Conservation (phyloP, 2,797 vertebrate genomes). For the Dromococcyx pavoninus region DNA sequence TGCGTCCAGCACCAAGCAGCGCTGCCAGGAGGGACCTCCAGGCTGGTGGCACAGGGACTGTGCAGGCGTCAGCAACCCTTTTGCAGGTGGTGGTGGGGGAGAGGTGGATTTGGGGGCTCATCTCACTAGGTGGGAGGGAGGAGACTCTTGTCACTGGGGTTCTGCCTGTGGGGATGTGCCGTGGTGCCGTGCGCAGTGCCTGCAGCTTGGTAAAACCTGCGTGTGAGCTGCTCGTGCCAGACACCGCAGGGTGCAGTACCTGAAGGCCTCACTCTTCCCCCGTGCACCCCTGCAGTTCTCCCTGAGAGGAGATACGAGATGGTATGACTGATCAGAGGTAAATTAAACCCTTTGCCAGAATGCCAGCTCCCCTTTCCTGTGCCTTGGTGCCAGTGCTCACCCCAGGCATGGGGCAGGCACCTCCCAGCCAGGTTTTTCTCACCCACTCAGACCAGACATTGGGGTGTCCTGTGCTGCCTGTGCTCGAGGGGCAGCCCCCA, state of each 20-base stretch:
- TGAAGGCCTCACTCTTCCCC: accelerated
- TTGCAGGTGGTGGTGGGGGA: neutral
- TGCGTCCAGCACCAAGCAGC: accelerated
- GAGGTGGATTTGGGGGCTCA: neutral
- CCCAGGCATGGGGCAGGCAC: neutral
- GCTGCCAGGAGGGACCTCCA: neutral
- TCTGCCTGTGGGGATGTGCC: neutral
- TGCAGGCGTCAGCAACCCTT: neutral
- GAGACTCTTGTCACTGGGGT: neutral
- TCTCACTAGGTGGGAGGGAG: neutral
- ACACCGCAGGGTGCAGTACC: neutral
- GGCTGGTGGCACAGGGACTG: accelerated
- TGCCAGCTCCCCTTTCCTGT: neutral
- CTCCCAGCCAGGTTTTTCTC: neutral
- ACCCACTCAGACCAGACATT: accelerated
- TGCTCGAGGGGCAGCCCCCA: neutral
- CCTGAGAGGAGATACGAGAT: accelerated
- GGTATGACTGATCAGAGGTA: neutral
- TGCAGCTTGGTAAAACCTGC: neutral
- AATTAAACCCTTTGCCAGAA: neutral
- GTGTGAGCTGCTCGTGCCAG: neutral
- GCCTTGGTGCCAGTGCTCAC: neutral
- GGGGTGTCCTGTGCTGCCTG: accelerated
- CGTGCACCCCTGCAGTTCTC: neutral
- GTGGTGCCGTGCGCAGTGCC: neutral